Conservation (phyloP, 2,888 invertebrate genomes). For the Neelides folsomi region DNA sequence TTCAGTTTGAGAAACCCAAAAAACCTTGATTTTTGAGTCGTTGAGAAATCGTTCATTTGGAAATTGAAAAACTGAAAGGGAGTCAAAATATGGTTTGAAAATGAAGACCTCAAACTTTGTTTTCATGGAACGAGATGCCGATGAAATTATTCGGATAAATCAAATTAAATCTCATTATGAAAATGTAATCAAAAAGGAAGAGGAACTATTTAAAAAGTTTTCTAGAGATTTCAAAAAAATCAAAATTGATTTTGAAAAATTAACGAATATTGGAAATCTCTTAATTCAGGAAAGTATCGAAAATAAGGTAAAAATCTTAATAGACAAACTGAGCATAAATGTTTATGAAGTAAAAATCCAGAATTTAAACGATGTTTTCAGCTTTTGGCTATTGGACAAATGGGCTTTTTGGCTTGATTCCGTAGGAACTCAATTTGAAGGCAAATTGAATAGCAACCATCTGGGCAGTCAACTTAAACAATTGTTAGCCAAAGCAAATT, state of each 20-base stretch:
- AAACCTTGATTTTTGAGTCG: too few relatives aligned
- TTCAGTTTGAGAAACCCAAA: too few relatives aligned
- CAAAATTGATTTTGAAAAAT: conserved; percentile 1
- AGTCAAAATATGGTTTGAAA: too few relatives aligned
- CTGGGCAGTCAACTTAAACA: neutral
- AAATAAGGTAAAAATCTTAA: too few relatives aligned
- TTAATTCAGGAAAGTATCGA: too few relatives aligned
- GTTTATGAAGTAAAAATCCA: too few relatives aligned
- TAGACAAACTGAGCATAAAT: too few relatives aligned
- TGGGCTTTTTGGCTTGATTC: conserved; percentile 34
- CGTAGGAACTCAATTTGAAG: too few relatives aligned
- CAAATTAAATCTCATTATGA: conserved; percentile 29
- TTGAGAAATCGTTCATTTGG: too few relatives aligned
- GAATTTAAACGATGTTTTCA: conserved; percentile 8
- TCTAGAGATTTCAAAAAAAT: conserved; percentile 15
- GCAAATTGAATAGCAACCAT: neutral
- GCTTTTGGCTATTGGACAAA: conserved; percentile 14
- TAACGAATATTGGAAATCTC: conserved; percentile 5
- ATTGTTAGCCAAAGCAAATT: neutral
- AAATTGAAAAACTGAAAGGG: too few relatives aligned
- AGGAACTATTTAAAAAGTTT: conserved; percentile 26
- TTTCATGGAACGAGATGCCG: conserved; percentile 20
- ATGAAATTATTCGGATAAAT: conserved; percentile 27
- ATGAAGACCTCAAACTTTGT: conserved; percentile 13
- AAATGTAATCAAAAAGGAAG: conserved; percentile 27